These are phyloP conservation scores for Forbesichthys papilliferus DNA, from an alignment of 2,113 vertebrate species.

Conservation along the genomic window DNA sequence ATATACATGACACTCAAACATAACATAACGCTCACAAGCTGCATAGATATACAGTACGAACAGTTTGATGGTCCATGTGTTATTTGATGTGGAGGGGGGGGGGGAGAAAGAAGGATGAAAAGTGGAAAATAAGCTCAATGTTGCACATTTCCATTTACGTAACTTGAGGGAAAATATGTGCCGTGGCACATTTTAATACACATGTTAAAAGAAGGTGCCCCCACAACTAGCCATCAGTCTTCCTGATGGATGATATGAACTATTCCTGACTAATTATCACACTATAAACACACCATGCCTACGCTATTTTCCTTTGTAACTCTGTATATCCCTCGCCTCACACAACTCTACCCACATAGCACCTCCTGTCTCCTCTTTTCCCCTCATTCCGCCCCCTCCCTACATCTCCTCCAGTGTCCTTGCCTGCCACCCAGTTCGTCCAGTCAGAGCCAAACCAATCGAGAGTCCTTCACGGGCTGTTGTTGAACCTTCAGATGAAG, in stretches of 20 bases:
- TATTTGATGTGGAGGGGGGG: background rate
- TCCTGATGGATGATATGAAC: conserved; percentile 41
- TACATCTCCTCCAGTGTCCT: conserved; percentile 2
- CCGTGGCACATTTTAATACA: conserved; percentile 15
- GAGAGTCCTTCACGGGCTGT: conserved; percentile 52
- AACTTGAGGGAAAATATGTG: conserved; percentile 37
- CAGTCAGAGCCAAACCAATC: conserved; percentile 12
- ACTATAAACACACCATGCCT: too few species aligned
- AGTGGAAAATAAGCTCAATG: background rate
- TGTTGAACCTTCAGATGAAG: conserved; percentile 59
- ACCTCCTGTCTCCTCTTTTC: too few species aligned
- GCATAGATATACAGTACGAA: background rate
- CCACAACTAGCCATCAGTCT: conserved; percentile 32
- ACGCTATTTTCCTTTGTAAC: background rate
- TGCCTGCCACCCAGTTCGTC: conserved; percentile 24
- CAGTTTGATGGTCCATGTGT: conserved; percentile 1
- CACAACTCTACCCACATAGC: background rate
- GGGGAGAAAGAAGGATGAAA: background rate
- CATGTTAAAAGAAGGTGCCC: conserved; percentile 30
- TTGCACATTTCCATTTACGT: conserved; percentile 9
- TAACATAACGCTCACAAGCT: background rate
- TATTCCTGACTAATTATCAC: conserved; percentile 12
- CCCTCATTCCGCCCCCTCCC: background rate
- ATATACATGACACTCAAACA: conserved; percentile 1
- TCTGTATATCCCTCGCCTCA: background rate